phyloP scores from a whole-genome alignment of 1,140 invertebrate genomes.

The Hetaerina americana region DNA sequence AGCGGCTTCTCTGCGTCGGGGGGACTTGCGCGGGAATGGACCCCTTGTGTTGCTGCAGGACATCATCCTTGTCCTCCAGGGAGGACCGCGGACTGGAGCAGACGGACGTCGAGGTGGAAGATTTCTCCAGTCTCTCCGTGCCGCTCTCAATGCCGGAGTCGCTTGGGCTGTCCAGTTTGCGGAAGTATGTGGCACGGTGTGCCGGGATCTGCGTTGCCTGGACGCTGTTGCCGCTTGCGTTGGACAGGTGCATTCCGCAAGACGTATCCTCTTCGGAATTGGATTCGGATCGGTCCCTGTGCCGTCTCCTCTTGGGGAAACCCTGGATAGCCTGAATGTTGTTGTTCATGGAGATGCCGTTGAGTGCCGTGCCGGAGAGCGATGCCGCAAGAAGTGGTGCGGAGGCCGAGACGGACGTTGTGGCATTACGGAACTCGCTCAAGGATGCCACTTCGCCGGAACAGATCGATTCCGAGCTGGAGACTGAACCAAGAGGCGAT shows the following conservation, averaged over 20 bases:
- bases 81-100: slow-evolving; percentile 78
- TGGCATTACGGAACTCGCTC: slow-evolving; percentile 41
- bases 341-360: slow-evolving; percentile 43
- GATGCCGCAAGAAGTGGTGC: slow-evolving; percentile 65
- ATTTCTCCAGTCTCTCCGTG: slow-evolving; percentile 69
- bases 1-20: slow-evolving; percentile 7
- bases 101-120: slow-evolving; percentile 56
- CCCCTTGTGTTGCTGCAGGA: slow-evolving; percentile 29
- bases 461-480: slow-evolving; percentile 65
- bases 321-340: not conserved
- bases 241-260: too few species aligned
- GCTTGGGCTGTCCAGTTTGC: slow-evolving; percentile 72
- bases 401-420: slow-evolving; percentile 9
- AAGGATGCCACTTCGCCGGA: slow-evolving; percentile 46
- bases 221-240: too few species aligned
- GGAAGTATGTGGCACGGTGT: slow-evolving; percentile 31
- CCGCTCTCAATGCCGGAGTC: slow-evolving; percentile 87
- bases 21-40: too few species aligned
- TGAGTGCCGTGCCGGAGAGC: slow-evolving; percentile 51
- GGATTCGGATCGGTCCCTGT: not conserved
- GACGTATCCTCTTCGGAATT: not conserved
- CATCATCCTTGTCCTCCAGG: slow-evolving; percentile 59
- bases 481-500: slow-evolving; percentile 70
- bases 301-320: not conserved
- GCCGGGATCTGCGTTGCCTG: not conserved